Percentiles rank a stretch among this genome's conserved stretches.
These are phyloP conservation scores for Capromys pilorides DNA, from an alignment of 2,797 vertebrate genomes.

Conservation along the genomic window DNA sequence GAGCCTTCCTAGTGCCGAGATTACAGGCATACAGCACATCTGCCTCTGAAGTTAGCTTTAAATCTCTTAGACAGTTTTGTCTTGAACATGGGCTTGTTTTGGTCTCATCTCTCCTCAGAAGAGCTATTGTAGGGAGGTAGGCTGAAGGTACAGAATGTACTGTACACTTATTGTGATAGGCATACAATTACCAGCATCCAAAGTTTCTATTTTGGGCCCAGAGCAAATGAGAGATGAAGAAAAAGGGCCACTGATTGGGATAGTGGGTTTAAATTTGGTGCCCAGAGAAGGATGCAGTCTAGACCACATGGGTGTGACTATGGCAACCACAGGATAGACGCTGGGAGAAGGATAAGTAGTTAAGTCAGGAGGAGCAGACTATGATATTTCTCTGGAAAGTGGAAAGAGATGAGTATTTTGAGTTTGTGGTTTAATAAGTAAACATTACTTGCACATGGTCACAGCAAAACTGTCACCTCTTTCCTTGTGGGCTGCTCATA, in stretches of 20 bases:
- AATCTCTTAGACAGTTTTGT: background rate
- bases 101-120: background rate
- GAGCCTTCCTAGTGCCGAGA: background rate
- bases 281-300: background rate
- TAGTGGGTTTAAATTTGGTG: conserved; percentile 15
- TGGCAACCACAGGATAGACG: background rate
- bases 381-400: background rate
- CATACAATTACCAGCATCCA: background rate
- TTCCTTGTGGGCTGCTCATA: background rate
- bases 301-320: background rate
- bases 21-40: background rate
- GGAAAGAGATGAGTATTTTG: background rate
- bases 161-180: background rate
- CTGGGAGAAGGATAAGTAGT: background rate
- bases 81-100: background rate
- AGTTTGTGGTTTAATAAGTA: background rate
- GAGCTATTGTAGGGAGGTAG: background rate
- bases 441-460: background rate
- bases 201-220: background rate
- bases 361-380: no score
- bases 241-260: background rate
- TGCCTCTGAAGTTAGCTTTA: background rate
- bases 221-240: background rate
- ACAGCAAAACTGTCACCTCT: background rate
- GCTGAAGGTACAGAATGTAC: background rate